A percentile compares a stretch with the other conserved stretches of the same genome.
These are phyloP conservation scores for Odocoileus virginianus DNA, from an alignment of 2,113 vertebrate genomes.

Conservation along the genomic window DNA sequence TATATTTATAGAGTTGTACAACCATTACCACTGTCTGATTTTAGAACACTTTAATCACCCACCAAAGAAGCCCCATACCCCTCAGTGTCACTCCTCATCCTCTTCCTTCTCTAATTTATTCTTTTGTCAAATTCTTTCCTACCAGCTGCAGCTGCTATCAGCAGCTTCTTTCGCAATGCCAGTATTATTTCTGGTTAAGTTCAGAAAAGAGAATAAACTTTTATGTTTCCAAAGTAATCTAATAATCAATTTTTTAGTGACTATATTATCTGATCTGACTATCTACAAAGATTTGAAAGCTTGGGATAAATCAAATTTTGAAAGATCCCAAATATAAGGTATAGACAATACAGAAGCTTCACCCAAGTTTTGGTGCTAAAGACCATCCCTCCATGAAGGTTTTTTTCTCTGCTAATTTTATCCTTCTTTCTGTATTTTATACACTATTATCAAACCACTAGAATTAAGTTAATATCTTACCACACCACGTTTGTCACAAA, in stretches of 20 bases:
- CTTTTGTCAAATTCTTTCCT: not conserved
- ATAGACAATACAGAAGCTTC: not conserved
- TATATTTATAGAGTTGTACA: not conserved
- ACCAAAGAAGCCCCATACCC: not conserved
- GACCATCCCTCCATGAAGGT: not conserved
- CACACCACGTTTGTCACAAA: not conserved
- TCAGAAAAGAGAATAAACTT: not conserved
- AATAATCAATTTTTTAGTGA: not conserved
- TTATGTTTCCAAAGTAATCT: conserved; percentile 12
- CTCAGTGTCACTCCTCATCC: not conserved
- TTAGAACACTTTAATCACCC: not conserved
- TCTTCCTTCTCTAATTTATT: not conserved
- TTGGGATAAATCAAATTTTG: not conserved
- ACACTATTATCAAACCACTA: not conserved
- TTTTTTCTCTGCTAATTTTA: not conserved
- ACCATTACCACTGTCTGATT: not conserved
- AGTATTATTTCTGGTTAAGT: not conserved
- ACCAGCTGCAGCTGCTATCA: not conserved
- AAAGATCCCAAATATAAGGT: not conserved
- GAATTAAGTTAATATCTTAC: conserved; percentile 1
- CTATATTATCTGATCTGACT: not conserved
- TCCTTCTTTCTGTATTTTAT: not conserved
- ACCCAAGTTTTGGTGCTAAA: not conserved
- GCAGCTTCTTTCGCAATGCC: not conserved
- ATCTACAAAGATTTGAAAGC: not conserved